Base-by-base conservation (phyloP, 1,140 invertebrate species). In the Aradophagus sp. region DNA sequence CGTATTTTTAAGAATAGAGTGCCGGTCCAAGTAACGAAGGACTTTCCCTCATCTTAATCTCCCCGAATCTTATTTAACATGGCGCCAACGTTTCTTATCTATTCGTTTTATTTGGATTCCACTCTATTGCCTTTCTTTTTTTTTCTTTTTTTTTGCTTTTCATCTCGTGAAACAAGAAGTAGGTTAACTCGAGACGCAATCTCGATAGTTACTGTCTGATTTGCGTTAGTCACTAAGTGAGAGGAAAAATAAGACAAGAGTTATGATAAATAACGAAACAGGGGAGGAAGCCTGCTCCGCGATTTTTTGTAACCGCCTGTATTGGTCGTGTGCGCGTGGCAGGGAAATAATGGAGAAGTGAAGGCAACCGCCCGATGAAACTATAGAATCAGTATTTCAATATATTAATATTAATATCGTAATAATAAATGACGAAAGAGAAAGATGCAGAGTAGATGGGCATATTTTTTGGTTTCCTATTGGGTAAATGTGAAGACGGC, bases 311-410 rank as follows among this genome's bases (percentile, higher is more conserved):
- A 10, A 3, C 5, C n/a, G 29, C n/a, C 6, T 31, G 29, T 31
- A 3, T 10, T 5, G 20, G 20, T 23, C 20, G n/a, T n/a, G n/a
- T n/a, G n/a, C n/a, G n/a, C n/a, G n/a, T n/a, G n/a, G 72, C 19
- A 13, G 52, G 42, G 41, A 27, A 48, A 23, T n/a, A 23, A 69
- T 56, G 73, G 75, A 77, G 68, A 61, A 31, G 35, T 50, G 32
- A 53, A 76, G 76, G 79, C 80, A 82, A 82, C 79, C 76, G 74
- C 71, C 71, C 73, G 58, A 66, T 63, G 70, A 66, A 73, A 80
- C 76, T 81, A 79, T 75, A 77, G 53, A 81, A 84, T 80, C 82
- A 84, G 82, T 84, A 84, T 84, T 84, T 83, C 74, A 77, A 71
- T 61, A 69, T 75, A 66, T 73, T 75, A 75, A 66, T 61, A 68